These are phyloP conservation scores for Heliconius sara DNA, from an alignment of 2,888 invertebrate species.

Conservation along the genomic window DNA sequence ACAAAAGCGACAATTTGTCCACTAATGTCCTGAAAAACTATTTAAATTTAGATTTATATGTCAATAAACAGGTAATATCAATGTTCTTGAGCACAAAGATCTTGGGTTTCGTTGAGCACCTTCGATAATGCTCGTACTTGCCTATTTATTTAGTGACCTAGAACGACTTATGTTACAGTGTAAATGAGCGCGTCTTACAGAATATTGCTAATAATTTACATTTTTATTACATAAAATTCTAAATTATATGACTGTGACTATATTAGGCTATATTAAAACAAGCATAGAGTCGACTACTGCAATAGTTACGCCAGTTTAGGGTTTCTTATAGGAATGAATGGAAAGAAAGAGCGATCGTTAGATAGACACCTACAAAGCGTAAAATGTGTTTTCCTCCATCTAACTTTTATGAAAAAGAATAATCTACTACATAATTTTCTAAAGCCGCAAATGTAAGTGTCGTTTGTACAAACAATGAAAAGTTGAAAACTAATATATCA, in stretches of 20 bases:
- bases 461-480: too few species aligned
- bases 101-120: conserved; percentile 10
- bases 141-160: conserved; percentile 26
- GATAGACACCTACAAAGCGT: too few species aligned
- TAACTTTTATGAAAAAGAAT: too few species aligned
- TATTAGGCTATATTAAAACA: not conserved
- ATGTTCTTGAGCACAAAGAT: not conserved
- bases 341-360: too few species aligned
- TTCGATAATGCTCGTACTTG: conserved; percentile 11
- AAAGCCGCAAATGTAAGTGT: too few species aligned
- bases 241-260: not conserved
- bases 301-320: too few species aligned
- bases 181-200: not conserved
- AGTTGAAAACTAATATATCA: not conserved
- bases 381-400: too few species aligned
- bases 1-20: too few species aligned
- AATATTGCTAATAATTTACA: not conserved
- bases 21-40: too few species aligned
- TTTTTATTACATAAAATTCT: not conserved
- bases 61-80: conserved; percentile 15
- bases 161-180: conserved; percentile 15
- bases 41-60: not conserved
- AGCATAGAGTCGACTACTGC: too few species aligned
- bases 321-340: too few species aligned
- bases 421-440: too few species aligned